A percentile compares a stretch with the other conserved stretches of the same genome.
Conservation (phyloP, 2,888 invertebrate genomes). For the Cacoxenus indagator region DNA sequence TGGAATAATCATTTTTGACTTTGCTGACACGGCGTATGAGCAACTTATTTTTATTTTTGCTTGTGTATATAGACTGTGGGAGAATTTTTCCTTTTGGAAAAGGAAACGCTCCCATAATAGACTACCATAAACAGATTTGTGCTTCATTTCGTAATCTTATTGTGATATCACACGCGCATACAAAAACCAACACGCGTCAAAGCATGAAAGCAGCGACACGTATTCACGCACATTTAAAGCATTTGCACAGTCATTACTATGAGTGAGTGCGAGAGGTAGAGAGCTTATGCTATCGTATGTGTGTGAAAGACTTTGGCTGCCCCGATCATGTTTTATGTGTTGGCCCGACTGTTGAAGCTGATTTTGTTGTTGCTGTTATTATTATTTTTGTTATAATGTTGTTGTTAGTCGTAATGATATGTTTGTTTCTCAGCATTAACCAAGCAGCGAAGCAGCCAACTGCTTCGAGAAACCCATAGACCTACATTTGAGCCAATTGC, state of each 20-base stretch:
- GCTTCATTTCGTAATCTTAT: not conserved
- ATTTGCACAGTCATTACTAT: not conserved
- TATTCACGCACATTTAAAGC: not conserved
- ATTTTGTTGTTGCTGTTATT: constrained; percentile 1
- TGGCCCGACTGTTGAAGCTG: not conserved
- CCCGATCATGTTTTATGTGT: not conserved
- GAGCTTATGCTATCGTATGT: constrained; percentile 18
- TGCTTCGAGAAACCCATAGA: constrained; percentile 68
- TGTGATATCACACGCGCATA: not conserved
- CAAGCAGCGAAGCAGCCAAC: constrained; percentile 36
- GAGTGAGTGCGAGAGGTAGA: not conserved
- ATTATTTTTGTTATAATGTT: constrained; percentile 22
- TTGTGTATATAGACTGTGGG: too few species aligned
- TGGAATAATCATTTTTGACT: too few species aligned
- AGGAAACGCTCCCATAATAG: too few species aligned
- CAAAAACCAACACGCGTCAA: not conserved
- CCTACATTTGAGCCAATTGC: constrained; percentile 69
- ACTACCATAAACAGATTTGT: not conserved
- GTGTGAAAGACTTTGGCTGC: constrained; percentile 37
- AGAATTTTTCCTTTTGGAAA: too few species aligned
- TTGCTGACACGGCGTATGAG: too few species aligned
- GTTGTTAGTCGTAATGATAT: constrained; percentile 17
- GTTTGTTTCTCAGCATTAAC: not conserved
- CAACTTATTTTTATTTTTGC: too few species aligned
- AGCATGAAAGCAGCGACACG: not conserved